Evolutionary conservation across 2,888 invertebrate species (phyloP).

Genomic region (Physocephala rufipes): DNA sequence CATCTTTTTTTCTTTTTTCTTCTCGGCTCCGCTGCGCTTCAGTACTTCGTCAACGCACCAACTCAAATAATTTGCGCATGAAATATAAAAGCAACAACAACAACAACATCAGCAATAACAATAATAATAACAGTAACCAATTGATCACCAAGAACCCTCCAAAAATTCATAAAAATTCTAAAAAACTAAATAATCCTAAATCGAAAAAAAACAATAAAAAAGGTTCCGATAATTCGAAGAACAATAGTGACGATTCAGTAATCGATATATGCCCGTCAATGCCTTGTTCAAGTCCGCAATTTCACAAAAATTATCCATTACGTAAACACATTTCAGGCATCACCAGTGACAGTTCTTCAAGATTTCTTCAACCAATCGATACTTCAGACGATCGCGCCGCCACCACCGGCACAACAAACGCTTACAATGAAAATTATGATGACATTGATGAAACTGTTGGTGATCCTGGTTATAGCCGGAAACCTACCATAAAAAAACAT

Average conservation of each 20-base stretch:
- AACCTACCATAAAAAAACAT: conserved; percentile 41
- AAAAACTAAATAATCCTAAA: no score
- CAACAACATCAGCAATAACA: conserved; percentile 21
- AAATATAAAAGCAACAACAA: conserved; percentile 5
- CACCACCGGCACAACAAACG: conserved; percentile 2
- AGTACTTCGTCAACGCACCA: conserved; percentile 47
- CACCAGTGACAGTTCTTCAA: neutral
- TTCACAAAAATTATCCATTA: no score
- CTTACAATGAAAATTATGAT: conserved; percentile 3
- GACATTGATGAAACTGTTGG: neutral
- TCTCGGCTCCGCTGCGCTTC: conserved; percentile 18
- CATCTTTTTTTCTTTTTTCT: neutral
- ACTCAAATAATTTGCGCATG: conserved; percentile 42
- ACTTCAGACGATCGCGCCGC: neutral
- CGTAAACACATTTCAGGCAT: no score
- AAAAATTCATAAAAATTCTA: no score
- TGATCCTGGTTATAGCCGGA: neutral
- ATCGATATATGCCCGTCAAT: no score
- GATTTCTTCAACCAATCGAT: no score
- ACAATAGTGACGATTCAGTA: no score
- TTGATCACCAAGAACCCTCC: conserved; percentile 39
- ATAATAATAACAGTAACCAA: conserved; percentile 40
- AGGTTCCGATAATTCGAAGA: no score
- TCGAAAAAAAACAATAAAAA: no score
- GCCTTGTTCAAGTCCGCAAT: no score